Percentiles rank a stretch among this genome's conserved stretches.
Conservation (phyloP, 2,113 vertebrate genomes). For the Saguinus imperator region DNA sequence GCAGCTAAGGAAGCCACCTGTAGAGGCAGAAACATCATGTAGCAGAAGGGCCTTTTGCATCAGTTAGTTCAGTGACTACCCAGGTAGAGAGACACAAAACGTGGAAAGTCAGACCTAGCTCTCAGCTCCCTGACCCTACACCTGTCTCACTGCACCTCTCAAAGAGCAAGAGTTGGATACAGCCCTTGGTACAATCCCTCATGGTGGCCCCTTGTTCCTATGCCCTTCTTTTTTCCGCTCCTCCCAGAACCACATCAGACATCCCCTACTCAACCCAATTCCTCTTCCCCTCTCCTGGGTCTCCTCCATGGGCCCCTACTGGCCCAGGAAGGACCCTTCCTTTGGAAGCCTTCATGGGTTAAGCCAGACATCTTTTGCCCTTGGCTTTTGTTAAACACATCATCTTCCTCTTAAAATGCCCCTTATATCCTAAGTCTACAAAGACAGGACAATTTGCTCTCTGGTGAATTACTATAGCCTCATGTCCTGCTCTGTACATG, state of each 20-base stretch:
- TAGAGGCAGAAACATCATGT: fast-evolving
- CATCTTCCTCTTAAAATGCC: neutral
- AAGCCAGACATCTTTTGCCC: neutral
- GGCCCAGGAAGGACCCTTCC: neutral
- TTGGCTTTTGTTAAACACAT: neutral
- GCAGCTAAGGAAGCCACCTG: neutral
- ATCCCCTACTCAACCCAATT: neutral
- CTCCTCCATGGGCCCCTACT: fast-evolving
- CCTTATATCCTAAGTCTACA: neutral
- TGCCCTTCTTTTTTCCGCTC: neutral
- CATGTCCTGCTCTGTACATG: fast-evolving
- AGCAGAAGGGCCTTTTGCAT: neutral
- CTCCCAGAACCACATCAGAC: neutral
- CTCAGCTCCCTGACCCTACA: neutral
- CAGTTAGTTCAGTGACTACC: neutral
- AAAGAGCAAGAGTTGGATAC: neutral
- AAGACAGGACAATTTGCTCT: neutral
- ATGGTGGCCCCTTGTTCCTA: neutral
- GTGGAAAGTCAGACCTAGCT: neutral
- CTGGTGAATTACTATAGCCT: neutral
- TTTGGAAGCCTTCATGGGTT: neutral
- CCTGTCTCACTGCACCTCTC: neutral
- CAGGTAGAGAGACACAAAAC: no score
- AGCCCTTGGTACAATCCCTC: neutral
- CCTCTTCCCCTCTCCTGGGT: neutral